These are phyloP conservation scores for Chloebia gouldiae DNA, from an alignment of 2,113 vertebrate genomes.

Conservation along the genomic window DNA sequence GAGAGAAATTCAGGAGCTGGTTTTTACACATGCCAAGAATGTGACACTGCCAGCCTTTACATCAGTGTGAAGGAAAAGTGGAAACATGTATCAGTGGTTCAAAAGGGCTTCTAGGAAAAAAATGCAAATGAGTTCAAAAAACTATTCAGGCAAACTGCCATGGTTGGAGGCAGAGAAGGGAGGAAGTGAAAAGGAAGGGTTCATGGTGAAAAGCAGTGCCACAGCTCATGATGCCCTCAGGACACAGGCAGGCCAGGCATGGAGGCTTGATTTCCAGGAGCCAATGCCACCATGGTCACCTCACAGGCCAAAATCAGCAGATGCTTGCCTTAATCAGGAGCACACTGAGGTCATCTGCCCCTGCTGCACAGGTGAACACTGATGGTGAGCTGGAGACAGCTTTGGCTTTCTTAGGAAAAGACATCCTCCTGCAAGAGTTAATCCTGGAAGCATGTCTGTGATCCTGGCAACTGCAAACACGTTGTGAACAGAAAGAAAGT, in stretches of 20 bases:
- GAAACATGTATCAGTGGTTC: not conserved
- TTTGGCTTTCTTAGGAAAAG: not conserved
- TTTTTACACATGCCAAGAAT: not conserved
- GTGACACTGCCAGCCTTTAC: not conserved
- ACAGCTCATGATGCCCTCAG: not conserved
- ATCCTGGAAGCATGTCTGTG: not conserved
- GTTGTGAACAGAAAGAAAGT: not conserved
- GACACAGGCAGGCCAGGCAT: not conserved
- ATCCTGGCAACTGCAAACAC: not conserved
- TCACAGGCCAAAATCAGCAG: not conserved
- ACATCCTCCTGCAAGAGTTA: not conserved
- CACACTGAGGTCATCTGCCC: not conserved
- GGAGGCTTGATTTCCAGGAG: not conserved
- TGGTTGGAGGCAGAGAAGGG: not conserved
- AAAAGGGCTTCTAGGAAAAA: not conserved
- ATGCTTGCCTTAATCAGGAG: not conserved
- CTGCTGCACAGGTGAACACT: not conserved
- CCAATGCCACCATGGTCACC: not conserved
- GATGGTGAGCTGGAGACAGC: not conserved
- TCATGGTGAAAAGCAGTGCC: not conserved
- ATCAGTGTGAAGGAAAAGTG: not conserved
- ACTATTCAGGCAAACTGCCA: not conserved
- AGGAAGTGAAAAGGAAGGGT: not conserved
- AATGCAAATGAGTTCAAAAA: not conserved
- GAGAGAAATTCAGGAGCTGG: not conserved